Evolutionary conservation across 2,888 invertebrate genomes (phyloP).

Genomic region (Siphlonurus alternatus): DNA sequence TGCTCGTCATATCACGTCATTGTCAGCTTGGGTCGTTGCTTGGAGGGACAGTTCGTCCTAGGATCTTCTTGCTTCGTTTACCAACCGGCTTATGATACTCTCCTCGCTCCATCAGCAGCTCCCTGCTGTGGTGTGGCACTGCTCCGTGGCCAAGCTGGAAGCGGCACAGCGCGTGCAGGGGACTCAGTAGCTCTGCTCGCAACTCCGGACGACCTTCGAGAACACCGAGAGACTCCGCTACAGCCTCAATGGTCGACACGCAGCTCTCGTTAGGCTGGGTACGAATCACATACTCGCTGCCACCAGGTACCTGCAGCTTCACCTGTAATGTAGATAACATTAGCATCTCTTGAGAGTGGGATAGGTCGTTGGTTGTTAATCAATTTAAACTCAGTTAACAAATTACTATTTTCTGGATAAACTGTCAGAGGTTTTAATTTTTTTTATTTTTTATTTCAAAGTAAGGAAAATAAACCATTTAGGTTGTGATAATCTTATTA

Average conservation of each 20-base stretch:
- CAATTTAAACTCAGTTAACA: too few relatives aligned
- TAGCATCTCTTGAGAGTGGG: neutral
- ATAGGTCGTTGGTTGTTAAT: neutral
- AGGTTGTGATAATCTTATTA: too few relatives aligned
- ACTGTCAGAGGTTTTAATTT: too few relatives aligned
- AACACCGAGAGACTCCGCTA: constrained; percentile 57
- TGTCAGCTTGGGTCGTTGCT: too few relatives aligned
- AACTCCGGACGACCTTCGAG: constrained; percentile 53
- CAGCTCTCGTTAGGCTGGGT: constrained; percentile 88
- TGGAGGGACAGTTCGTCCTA: too few relatives aligned
- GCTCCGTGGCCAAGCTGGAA: constrained; percentile 84
- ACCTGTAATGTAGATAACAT: constrained; percentile 29
- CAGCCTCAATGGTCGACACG: constrained; percentile 78
- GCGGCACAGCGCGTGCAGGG: constrained; percentile 66
- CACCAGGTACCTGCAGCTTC: constrained; percentile 50
- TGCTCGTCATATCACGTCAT: too few relatives aligned
- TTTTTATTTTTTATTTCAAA: too few relatives aligned
- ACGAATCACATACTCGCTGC: constrained; percentile 79
- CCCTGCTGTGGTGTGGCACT: constrained; percentile 84
- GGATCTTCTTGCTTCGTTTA: constrained; percentile 5
- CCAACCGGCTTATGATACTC: constrained; percentile 7
- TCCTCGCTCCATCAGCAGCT: constrained; percentile 32
- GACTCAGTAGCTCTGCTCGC: constrained; percentile 48
- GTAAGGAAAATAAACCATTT: too few relatives aligned
- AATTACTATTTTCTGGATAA: too few relatives aligned